Base-by-base conservation (phyloP, 2,113 vertebrate genomes). In the Brachionichthys hirsutus region DNA sequence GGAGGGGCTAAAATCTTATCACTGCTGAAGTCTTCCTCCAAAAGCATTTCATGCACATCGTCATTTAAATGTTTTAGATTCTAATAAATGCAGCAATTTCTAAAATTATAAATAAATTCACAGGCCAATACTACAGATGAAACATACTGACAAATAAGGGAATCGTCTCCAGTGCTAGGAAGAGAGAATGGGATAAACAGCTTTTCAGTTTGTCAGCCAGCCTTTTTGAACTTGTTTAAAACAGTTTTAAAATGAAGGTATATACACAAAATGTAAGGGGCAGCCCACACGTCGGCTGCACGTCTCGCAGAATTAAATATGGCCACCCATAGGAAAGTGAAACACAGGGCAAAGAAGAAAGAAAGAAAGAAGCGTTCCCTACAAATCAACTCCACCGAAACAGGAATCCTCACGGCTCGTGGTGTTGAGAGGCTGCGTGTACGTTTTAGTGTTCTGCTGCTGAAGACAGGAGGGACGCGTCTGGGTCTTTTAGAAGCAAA, bases 171-270 rank as follows among this genome's bases (percentile, higher is more conserved):
- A 90, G 87, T 90, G 85, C 77, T 78, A 88, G 88, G 80, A 22
- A 78, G 75, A 79, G 42, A 68, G 42, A 15, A 34, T 30, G 43
- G 46, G 40, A 34, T 10, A 49, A 62, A 60, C 36, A 12, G 36
- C 36, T 38, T 73, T 75, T 78, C 67, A 71, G 59, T 81, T 75
- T 70, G 70, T 86, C 81, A 81, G 70, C 83, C 87, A 89, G 87
- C 87, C 87, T 87, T 85, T 82, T 38, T 68, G 10, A 80, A 84
- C 85, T 85, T 72, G 80, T 86, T 87, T 93, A 92, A 93, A 92
- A 92, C 87, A 91, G 93, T 91, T 85, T 89, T 90, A 90, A 92
- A 92, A 90, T 90, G 70, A 92, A 91, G 79, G 86, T 92, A 92
- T 92, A 73, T 92, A 92, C 91, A 92, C 84, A 90, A 81, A 78